phyloP scores from a whole-genome alignment of 2,888 invertebrate species.

The Cosmorhoe ocellata region DNA sequence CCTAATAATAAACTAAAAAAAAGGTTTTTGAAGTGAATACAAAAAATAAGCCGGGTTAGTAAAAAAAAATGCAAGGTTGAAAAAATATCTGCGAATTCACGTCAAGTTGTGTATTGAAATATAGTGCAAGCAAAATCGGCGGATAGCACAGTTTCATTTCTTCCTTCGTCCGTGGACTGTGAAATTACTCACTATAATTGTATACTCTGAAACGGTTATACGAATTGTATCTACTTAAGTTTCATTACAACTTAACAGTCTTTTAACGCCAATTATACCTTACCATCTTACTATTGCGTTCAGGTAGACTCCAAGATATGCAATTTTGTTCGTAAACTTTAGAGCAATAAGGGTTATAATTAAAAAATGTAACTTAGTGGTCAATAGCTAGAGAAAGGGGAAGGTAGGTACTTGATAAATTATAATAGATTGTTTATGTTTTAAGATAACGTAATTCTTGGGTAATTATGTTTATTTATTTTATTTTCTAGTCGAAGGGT shows the following conservation, averaged over 20 bases:
- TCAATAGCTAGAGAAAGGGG: slow-evolving; percentile 57
- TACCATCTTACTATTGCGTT: slow-evolving; percentile 38
- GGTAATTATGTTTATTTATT: slow-evolving; percentile 78
- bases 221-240: slow-evolving; percentile 72
- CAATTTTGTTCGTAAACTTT: slow-evolving; percentile 38
- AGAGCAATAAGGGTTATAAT: slow-evolving; percentile 27
- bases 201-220: slow-evolving; percentile 54
- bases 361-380: not conserved
- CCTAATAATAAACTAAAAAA: too few species aligned
- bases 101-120: too few species aligned
- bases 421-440: slow-evolving; percentile 74
- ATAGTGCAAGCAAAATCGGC: slow-evolving; percentile 5
- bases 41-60: too few species aligned
- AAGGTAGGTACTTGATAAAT: slow-evolving; percentile 65
- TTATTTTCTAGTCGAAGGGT: too few species aligned
- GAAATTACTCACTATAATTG: slow-evolving; percentile 67
- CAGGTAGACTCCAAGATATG: not conserved
- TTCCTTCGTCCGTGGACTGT: slow-evolving; percentile 46
- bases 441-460: slow-evolving; percentile 66
- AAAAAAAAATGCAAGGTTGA: too few species aligned
- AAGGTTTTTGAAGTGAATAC: too few species aligned
- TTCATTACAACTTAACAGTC: slow-evolving; percentile 76
- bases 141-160: slow-evolving; percentile 1
- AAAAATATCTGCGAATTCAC: too few species aligned
- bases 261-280: slow-evolving; percentile 73